Conservation (phyloP, 2,113 vertebrate genomes). For the Gracilinanus agilis region DNA sequence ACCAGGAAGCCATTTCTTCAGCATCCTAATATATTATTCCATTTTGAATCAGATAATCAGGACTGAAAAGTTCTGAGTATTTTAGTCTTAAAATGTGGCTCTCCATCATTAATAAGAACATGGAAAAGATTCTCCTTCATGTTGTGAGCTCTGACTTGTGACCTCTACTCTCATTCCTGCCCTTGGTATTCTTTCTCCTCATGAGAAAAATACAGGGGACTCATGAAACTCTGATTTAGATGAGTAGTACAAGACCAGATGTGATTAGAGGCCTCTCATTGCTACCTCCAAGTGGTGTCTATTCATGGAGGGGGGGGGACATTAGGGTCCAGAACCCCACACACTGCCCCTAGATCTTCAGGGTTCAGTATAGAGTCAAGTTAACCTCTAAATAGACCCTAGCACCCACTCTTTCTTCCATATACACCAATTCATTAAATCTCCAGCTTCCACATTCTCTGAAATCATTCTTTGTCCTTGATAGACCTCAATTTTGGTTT, state of each 20-base stretch:
- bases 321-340: not conserved
- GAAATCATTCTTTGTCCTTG: not conserved
- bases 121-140: not conserved
- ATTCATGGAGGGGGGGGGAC: not conserved
- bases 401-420: not conserved
- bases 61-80: conserved; percentile 39
- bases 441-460: not conserved
- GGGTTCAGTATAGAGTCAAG: not conserved
- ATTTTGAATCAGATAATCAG: conserved; percentile 15
- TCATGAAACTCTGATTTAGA: not conserved
- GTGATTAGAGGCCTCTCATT: not conserved
- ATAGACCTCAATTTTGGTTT: not conserved
- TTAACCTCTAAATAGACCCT: not conserved
- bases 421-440: not conserved
- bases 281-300: not conserved
- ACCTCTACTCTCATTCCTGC: not conserved
- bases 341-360: not conserved
- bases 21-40: not conserved
- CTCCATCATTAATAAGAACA: not conserved
- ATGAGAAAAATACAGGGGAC: not conserved
- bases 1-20: conserved; percentile 24
- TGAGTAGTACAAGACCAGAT: not conserved
- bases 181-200: not conserved
- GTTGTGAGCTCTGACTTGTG: not conserved
- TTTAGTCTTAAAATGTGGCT: conserved; percentile 21